These are phyloP conservation scores for Conops quadrifasciatus DNA, from an alignment of 2,888 invertebrate genomes.

Conservation along the genomic window DNA sequence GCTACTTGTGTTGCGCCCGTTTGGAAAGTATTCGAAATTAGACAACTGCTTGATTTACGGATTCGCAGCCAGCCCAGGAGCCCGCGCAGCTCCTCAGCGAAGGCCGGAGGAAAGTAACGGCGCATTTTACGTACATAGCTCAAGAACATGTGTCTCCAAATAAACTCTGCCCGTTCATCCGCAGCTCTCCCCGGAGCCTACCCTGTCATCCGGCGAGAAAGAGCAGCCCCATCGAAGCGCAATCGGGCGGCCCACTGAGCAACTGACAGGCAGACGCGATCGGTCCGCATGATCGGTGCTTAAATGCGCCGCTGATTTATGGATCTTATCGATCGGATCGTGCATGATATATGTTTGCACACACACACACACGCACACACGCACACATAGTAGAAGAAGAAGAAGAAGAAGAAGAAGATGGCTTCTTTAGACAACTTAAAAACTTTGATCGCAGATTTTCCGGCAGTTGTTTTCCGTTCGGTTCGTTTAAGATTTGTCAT, in stretches of 20 bases:
- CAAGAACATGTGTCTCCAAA: constrained; percentile 25
- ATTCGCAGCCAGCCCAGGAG: constrained; percentile 54
- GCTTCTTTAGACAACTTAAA: not conserved
- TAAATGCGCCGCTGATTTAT: constrained; percentile 45
- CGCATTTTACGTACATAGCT: constrained; percentile 21
- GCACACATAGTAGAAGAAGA: too few relatives aligned
- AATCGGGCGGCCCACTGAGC: not conserved
- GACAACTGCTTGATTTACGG: constrained; percentile 65
- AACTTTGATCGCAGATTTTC: constrained; percentile 16
- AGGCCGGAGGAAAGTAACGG: constrained; percentile 24
- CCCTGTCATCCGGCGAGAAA: too few relatives aligned
- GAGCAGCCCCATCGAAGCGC: not conserved
- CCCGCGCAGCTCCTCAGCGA: not conserved
- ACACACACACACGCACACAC: not conserved
- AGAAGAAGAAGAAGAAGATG: not conserved
- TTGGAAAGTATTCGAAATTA: constrained; percentile 51
- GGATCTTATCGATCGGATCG: constrained; percentile 35
- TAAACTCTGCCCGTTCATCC: not conserved
- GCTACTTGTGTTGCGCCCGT: not conserved
- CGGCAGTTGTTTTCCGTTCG: not conserved
- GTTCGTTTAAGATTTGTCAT: not conserved
- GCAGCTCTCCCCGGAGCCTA: too few relatives aligned
- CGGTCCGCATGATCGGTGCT: constrained; percentile 26
- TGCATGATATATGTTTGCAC: constrained; percentile 21
- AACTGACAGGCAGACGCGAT: constrained; percentile 27